phyloP scores from a whole-genome alignment of 2,113 vertebrate genomes.

The Pelvicachromis taeniatus region DNA sequence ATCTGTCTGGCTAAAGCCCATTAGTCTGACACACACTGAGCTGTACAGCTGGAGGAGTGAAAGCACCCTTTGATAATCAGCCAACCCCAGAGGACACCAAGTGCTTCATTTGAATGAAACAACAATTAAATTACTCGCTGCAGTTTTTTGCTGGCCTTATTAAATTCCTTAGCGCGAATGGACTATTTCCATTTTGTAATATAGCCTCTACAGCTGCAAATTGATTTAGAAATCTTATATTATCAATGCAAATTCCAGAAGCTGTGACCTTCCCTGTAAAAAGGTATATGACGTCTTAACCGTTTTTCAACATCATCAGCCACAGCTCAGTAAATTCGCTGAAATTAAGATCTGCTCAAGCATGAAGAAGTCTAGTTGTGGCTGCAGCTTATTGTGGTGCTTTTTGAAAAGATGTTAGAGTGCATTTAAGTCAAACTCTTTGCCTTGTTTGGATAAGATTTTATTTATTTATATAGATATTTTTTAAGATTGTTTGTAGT shows the following conservation, averaged over 20 bases:
- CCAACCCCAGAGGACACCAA: conserved; percentile 47
- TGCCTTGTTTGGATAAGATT: not conserved
- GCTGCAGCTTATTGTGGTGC: not conserved
- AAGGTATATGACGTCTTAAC: conserved; percentile 46
- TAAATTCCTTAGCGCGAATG: conserved; percentile 44
- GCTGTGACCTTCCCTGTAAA: conserved; percentile 39
- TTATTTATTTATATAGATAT: not conserved
- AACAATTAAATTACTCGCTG: conserved; percentile 64
- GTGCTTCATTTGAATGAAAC: conserved; percentile 63
- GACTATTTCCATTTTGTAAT: conserved; percentile 50
- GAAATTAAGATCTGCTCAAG: conserved; percentile 11
- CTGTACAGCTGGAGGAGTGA: conserved; percentile 24
- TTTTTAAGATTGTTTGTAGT: not conserved
- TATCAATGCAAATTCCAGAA: conserved; percentile 14
- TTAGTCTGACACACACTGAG: conserved; percentile 39
- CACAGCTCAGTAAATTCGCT: not conserved
- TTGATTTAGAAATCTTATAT: conserved; percentile 39
- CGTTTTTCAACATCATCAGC: conserved; percentile 28
- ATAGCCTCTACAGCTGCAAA: conserved; percentile 33
- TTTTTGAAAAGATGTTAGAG: conserved; percentile 21
- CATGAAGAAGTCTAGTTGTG: conserved; percentile 6
- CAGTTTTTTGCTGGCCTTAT: conserved; percentile 39
- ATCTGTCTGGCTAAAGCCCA: conserved; percentile 34
- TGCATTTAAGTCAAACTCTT: not conserved
- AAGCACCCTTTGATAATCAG: conserved; percentile 50